Conservation (phyloP, 2,113 vertebrate genomes). For the Elanoides forficatus region DNA sequence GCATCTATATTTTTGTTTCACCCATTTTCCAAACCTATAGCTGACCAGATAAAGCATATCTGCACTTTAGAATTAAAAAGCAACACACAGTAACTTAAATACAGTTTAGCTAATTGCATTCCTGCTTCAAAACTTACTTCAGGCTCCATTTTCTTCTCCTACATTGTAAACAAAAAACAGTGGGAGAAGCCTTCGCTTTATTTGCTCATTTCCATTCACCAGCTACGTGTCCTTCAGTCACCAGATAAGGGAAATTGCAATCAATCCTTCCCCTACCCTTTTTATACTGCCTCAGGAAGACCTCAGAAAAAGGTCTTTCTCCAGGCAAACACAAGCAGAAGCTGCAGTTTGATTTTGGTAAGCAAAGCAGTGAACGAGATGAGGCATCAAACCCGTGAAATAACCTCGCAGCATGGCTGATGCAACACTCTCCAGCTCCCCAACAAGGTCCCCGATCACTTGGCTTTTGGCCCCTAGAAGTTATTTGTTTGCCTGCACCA, state of each 20-base stretch:
- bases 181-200: neutral
- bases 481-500: neutral
- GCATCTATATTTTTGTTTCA: neutral
- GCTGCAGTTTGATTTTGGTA: neutral
- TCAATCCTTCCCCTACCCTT: neutral
- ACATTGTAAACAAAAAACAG: neutral
- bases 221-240: neutral
- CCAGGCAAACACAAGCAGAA: neutral
- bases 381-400: neutral
- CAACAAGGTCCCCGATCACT: neutral
- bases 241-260: neutral
- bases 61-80: neutral
- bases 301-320: neutral
- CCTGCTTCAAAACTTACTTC: neutral
- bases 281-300: neutral
- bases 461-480: neutral
- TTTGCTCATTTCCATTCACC: neutral
- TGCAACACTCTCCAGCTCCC: neutral
- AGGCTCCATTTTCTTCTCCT: neutral
- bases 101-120: neutral
- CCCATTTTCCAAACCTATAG: neutral
- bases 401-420: accelerated
- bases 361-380: neutral
- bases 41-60: neutral
- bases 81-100: neutral